Evolutionary conservation across 2,113 vertebrate genomes (phyloP).

Genomic region (Halcyon senegalensis): DNA sequence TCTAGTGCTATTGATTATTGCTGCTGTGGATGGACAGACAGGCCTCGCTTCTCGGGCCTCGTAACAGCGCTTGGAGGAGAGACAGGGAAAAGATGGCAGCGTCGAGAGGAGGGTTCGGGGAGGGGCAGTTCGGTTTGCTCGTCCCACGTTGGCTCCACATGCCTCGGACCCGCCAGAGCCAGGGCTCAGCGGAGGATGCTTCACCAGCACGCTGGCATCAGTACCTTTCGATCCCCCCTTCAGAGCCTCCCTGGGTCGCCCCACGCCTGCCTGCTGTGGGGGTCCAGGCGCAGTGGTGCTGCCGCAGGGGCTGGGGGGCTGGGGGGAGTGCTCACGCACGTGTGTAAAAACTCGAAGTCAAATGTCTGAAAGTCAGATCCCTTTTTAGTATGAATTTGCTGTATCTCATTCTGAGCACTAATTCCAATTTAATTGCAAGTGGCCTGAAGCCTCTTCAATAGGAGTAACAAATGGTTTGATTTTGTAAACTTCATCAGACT

Average conservation of each 20-base stretch:
- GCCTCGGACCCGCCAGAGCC: neutral
- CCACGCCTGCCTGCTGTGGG: accelerated
- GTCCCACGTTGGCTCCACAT: accelerated
- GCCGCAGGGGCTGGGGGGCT: neutral
- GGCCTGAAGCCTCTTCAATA: constrained; percentile 99
- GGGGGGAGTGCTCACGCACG: neutral
- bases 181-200: neutral
- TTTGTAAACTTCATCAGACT: constrained; percentile 99
- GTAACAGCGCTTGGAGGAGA: neutral
- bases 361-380: constrained; percentile 87
- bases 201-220: accelerated
- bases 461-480: constrained; percentile 99
- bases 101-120: accelerated
- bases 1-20: neutral
- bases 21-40: neutral
- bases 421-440: constrained; percentile 99
- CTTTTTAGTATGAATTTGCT: constrained; percentile 99
- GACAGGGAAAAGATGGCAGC: neutral
- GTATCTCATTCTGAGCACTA: constrained; percentile 99
- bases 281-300: neutral
- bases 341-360: constrained; percentile 75
- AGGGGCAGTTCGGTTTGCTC: neutral
- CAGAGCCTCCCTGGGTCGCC: neutral
- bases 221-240: neutral
- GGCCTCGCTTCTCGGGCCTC: neutral